phyloP scores from a whole-genome alignment of 1,140 invertebrate species.

The Drosophila pallidifrons region DNA sequence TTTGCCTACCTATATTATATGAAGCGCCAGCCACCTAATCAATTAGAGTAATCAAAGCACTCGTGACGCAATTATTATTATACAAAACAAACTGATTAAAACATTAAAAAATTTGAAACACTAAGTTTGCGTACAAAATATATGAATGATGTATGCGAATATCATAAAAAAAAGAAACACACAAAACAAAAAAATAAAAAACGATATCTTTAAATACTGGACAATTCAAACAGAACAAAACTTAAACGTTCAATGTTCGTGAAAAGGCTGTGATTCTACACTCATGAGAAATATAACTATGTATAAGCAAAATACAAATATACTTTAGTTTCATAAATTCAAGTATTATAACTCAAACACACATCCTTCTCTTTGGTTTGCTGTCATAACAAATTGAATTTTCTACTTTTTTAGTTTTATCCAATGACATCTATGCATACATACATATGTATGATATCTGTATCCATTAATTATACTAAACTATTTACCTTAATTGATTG shows the following conservation, averaged over 20 bases:
- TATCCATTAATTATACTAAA: constrained; percentile 69
- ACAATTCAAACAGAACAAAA: constrained; percentile 74
- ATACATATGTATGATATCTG: constrained; percentile 46
- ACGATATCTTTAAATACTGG: constrained; percentile 61
- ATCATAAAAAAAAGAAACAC: constrained; percentile 53
- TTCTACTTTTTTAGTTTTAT: constrained; percentile 67
- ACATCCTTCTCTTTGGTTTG: constrained; percentile 49
- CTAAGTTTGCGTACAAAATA: constrained; percentile 33
- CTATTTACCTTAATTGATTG: constrained; percentile 54
- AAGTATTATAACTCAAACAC: constrained; percentile 64
- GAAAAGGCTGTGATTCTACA: constrained; percentile 83
- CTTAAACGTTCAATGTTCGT: constrained; percentile 60
- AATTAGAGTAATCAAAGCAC: constrained; percentile 46
- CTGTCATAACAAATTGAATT: constrained; percentile 48
- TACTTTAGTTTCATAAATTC: constrained; percentile 53
- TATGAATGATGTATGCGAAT: constrained; percentile 55
- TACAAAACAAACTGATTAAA: constrained; percentile 61
- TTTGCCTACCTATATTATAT: constrained; percentile 17
- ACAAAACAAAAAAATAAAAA: constrained; percentile 26
- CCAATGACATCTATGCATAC: constrained; percentile 24
- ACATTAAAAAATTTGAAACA: constrained; percentile 33
- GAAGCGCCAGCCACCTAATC: constrained; percentile 51
- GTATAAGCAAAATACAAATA: constrained; percentile 51
- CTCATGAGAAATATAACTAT: constrained; percentile 79
- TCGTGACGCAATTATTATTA: constrained; percentile 52